Evolutionary conservation across 2,888 invertebrate species (phyloP).

Genomic region (Protophormia terraenovae): DNA sequence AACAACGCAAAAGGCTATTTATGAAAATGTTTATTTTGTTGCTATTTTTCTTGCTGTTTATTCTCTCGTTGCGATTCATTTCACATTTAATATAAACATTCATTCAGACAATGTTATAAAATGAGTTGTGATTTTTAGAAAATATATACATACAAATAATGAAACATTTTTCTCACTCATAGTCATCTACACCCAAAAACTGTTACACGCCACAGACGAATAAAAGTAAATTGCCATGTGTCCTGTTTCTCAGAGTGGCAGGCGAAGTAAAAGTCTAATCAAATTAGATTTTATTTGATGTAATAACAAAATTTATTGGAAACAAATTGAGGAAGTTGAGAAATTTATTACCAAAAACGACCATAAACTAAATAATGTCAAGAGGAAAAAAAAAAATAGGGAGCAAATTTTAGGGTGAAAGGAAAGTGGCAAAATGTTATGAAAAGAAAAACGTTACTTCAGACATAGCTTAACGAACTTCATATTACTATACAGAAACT

Average conservation of each 20-base stretch:
- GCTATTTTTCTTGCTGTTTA: not conserved
- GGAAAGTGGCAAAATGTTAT: not conserved
- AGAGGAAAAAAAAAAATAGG: not conserved
- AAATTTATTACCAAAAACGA: slow-evolving; percentile 67
- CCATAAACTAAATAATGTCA: slow-evolving; percentile 58
- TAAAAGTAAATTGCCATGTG: slow-evolving; percentile 6
- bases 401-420: not conserved
- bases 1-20: not conserved
- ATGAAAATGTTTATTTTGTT: not conserved
- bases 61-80: slow-evolving; percentile 21
- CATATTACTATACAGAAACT: no score
- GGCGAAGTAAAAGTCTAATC: slow-evolving; percentile 32
- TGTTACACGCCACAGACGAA: not conserved
- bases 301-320: slow-evolving; percentile 69
- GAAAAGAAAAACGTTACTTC: not conserved
- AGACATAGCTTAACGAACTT: not conserved
- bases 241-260: not conserved
- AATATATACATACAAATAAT: not conserved
- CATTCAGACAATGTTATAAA: not conserved
- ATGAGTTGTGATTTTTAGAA: slow-evolving; percentile 20
- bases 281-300: slow-evolving; percentile 68
- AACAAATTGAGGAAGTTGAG: slow-evolving; percentile 69
- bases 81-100: not conserved
- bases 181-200: not conserved
- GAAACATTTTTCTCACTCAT: not conserved